phyloP scores from a whole-genome alignment of 2,113 vertebrate species.

The Argyrosomus japonicus region DNA sequence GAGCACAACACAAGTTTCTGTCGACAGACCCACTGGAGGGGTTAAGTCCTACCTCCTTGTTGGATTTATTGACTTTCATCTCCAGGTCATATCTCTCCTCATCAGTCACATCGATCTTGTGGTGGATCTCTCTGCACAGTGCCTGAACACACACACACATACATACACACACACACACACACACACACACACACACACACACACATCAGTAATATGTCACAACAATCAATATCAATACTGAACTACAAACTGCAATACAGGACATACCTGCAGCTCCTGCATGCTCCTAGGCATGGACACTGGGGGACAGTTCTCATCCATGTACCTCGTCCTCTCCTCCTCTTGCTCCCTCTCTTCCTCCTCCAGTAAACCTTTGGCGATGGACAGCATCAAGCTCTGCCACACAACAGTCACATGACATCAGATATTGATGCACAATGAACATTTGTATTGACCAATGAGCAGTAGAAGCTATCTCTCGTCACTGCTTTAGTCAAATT shows the following conservation, averaged over 20 bases:
- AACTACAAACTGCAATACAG: too few species aligned
- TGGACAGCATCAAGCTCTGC: conserved; percentile 96
- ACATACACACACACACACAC: too few species aligned
- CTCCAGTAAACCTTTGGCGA: conserved; percentile 90
- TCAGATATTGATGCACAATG: not conserved
- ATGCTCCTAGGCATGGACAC: conserved; percentile 86
- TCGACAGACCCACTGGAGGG: rapidly evolving
- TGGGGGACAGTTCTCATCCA: conserved; percentile 88
- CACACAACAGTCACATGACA: not conserved
- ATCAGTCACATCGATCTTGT: conserved; percentile 90
- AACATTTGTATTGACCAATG: not conserved
- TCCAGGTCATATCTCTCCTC: conserved; percentile 96
- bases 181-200: not conserved
- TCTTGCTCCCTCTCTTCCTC: conserved; percentile 86
- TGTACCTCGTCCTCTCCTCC: conserved; percentile 87
- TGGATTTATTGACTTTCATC: conserved; percentile 88
- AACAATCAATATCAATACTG: not conserved
- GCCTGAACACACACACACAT: conserved; percentile 83
- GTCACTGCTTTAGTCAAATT: not conserved
- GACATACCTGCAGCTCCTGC: conserved; percentile 90
- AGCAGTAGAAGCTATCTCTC: not conserved
- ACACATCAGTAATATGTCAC: not conserved
- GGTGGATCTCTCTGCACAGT: conserved; percentile 90
- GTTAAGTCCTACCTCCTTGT: conserved; percentile 88
- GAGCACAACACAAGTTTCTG: not conserved